Percentiles rank a stretch among this genome's conserved stretches.
These are phyloP conservation scores for Physella acuta DNA, from an alignment of 1,140 invertebrate species.

Conservation along the genomic window DNA sequence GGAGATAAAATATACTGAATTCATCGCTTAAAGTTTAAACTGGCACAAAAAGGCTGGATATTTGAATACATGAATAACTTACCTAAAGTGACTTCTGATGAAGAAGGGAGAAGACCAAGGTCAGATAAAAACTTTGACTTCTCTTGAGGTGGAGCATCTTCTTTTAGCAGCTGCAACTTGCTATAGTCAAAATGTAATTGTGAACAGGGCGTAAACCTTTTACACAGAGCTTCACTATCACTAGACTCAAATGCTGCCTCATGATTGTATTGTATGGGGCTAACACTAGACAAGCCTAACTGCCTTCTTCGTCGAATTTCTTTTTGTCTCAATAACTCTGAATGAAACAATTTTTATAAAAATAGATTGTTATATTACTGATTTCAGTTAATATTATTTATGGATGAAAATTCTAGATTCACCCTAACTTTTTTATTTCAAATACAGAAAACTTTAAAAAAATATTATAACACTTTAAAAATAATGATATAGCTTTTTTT, in stretches of 20 bases:
- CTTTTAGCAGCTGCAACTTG: too few relatives aligned
- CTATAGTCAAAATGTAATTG: too few relatives aligned
- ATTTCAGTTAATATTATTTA: neutral
- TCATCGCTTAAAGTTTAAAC: too few relatives aligned
- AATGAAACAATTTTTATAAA: too few relatives aligned
- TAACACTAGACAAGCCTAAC: conserved; percentile 45
- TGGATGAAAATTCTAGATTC: neutral
- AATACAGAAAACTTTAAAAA: neutral
- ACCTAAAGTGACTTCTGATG: neutral
- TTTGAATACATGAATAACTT: too few relatives aligned
- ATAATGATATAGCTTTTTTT: neutral
- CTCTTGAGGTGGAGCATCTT: neutral
- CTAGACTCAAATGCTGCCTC: conserved; percentile 11
- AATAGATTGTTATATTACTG: too few relatives aligned
- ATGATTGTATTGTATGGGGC: conserved; percentile 42
- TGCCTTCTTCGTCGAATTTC: conserved; percentile 40
- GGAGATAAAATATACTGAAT: too few relatives aligned
- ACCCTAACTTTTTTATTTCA: neutral
- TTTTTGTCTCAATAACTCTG: conserved; percentile 48
- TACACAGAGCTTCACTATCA: too few relatives aligned
- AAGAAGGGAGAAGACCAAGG: neutral
- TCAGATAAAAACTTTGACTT: neutral
- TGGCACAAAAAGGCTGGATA: too few relatives aligned
- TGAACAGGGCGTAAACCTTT: too few relatives aligned
- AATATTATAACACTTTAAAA: neutral